Conservation (phyloP, 2,797 vertebrate genomes). For the Artibeus lituratus region DNA sequence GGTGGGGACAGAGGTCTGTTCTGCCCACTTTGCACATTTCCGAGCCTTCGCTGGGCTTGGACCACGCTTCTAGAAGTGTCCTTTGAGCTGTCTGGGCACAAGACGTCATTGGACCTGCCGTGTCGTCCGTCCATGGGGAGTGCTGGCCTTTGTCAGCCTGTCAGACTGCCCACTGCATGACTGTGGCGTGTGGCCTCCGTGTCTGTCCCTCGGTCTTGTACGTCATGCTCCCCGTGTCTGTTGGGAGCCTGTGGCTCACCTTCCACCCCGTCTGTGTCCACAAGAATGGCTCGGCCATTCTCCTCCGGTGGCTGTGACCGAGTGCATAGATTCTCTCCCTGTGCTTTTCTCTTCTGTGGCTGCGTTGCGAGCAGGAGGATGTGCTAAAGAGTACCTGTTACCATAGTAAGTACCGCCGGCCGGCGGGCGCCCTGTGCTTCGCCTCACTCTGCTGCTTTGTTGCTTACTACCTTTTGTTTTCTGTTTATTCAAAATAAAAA, state of each 20-base stretch:
- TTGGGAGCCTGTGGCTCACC: slow-evolving; percentile 83
- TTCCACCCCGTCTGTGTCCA: slow-evolving; percentile 87
- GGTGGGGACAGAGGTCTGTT: slow-evolving; percentile 25
- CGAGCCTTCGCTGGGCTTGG: slow-evolving; percentile 90
- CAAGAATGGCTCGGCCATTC: slow-evolving; percentile 92
- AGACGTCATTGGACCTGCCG: background rate
- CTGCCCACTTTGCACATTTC: slow-evolving; percentile 78
- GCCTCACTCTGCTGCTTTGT: slow-evolving; percentile 83
- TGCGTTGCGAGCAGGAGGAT: slow-evolving; percentile 99
- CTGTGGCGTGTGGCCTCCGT: slow-evolving; percentile 86
- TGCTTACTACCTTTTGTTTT: slow-evolving; percentile 62
- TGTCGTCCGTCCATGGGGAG: background rate
- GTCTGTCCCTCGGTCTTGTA: slow-evolving; percentile 74
- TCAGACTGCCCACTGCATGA: background rate
- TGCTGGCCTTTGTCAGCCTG: background rate
- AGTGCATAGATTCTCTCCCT: slow-evolving; percentile 99
- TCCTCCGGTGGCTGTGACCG: slow-evolving; percentile 92
- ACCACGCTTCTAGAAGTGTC: slow-evolving; percentile 82
- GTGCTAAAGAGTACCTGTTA: slow-evolving; percentile 99
- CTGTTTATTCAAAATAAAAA: slow-evolving; percentile 30
- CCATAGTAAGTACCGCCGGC: slow-evolving; percentile 98
- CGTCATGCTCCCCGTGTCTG: slow-evolving; percentile 82
- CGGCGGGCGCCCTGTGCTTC: slow-evolving; percentile 83
- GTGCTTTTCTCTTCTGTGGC: slow-evolving; percentile 99
- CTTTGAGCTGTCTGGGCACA: background rate